Percentiles rank a stretch among this genome's conserved stretches.
phyloP scores from a whole-genome alignment of 2,888 invertebrate genomes.

The Strigamia maritima region DNA sequence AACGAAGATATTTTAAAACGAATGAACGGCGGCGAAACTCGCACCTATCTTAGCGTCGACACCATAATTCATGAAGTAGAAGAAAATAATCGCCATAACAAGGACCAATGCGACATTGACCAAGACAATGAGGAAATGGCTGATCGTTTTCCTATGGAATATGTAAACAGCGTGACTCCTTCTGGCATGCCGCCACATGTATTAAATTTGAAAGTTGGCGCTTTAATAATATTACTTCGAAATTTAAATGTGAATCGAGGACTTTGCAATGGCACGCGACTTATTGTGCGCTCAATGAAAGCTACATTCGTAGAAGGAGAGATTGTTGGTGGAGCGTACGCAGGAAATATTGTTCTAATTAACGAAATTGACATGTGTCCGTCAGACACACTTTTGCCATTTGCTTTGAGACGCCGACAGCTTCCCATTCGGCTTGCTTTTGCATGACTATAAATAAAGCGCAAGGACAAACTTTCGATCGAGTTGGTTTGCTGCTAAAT shows the following conservation, averaged over 20 bases:
- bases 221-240: not conserved
- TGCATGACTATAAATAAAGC: not conserved
- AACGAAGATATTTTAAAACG: no score
- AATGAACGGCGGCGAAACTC: no score
- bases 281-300: not conserved
- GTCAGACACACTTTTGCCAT: not conserved
- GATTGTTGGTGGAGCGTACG: no score
- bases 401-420: not conserved
- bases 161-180: not conserved
- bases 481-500: not conserved
- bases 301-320: no score
- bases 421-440: not conserved
- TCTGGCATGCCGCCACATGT: not conserved
- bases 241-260: not conserved
- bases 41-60: not conserved
- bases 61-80: not conserved
- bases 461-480: conserved; percentile 12
- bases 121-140: not conserved
- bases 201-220: not conserved
- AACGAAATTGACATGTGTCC: no score
- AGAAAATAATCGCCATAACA: not conserved
- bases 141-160: not conserved
- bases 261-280: conserved; percentile 4
- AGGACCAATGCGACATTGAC: not conserved
- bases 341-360: not conserved